Base-by-base conservation (phyloP, 2,113 vertebrate species). In the Danionella cerebrum region DNA sequence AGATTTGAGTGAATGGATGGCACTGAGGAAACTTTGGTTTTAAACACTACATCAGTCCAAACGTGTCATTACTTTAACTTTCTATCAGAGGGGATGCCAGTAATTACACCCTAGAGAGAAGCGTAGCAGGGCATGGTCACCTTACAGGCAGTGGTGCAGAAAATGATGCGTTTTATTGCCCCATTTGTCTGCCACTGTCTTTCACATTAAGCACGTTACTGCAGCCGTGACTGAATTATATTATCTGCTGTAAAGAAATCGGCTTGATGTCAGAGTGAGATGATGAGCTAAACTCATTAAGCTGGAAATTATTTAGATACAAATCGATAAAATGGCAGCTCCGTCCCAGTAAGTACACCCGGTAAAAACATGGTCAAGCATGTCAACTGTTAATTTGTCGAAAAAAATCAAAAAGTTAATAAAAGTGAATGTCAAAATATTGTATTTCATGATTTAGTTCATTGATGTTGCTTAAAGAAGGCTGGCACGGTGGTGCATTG, bases 111-210 rank as follows among this genome's bases (percentile, higher is more conserved):
- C 25, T 3, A 13, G 21, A 3, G n/a, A 57, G 54, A 48, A 41
- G 41, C 24, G 25, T 54, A 13, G 55, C 29, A 29, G 2, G 21
- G 14, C 65, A 74, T 71, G 69, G 60, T 70, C 69, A 74, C 51
- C 60, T 72, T 60, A 47, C 35, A 53, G 51, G 39, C 57, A 70
- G 14, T 11, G 14, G 39, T 8, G 33, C 19, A 7, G 60, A 58
- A 69, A 69, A 70, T 51, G 21, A 69, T 33, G 27, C 19, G 47
- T 47, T 57, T 63, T 64, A 51, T 67, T 55, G 51, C 25, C 39
- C 31, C 3, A 29, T 51, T 51, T 51, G 25, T 51, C 13, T 14
- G 24, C 48, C 48, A 14, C 13, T 10, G 24, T 5, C 6, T 14
- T 33, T 44, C 39, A 60, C 39, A 45, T 31, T 9, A 42, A 29